Evolutionary conservation across 2,888 invertebrate genomes (phyloP).

Genomic region (Drosophila helvetica): DNA sequence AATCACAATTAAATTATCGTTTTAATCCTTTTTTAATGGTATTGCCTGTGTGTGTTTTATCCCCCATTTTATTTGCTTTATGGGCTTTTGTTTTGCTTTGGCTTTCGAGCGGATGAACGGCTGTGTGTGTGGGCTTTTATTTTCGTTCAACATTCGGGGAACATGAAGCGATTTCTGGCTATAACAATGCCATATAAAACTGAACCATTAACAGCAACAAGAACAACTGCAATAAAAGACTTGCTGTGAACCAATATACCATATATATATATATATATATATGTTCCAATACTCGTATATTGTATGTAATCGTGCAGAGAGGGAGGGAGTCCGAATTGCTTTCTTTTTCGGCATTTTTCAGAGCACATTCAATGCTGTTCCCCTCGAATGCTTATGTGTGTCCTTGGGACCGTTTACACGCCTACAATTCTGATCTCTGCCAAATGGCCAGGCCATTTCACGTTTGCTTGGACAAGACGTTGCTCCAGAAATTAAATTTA

Average conservation of each 20-base stretch:
- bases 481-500: constrained; percentile 43
- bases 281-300: background rate
- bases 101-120: constrained; percentile 1
- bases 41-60: background rate
- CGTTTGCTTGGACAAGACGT: constrained; percentile 36
- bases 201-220: constrained; percentile 41
- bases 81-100: constrained; percentile 37
- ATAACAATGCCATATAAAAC: constrained; percentile 46
- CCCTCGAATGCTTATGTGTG: constrained; percentile 28
- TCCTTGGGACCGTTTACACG: constrained; percentile 42
- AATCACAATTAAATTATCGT: constrained; percentile 31
- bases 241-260: constrained; percentile 43
- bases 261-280: too few relatives aligned
- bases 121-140: constrained; percentile 30
- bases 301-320: constrained; percentile 18
- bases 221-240: constrained; percentile 57
- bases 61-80: constrained; percentile 28
- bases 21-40: constrained; percentile 41
- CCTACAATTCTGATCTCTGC: constrained; percentile 26
- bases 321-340: constrained; percentile 22
- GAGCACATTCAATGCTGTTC: constrained; percentile 40
- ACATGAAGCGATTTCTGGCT: constrained; percentile 45
- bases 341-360: constrained; percentile 51
- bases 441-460: constrained; percentile 41
- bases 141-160: constrained; percentile 38